Base-by-base conservation (phyloP, 2,888 invertebrate genomes). In the Gymnocheta viridis region DNA sequence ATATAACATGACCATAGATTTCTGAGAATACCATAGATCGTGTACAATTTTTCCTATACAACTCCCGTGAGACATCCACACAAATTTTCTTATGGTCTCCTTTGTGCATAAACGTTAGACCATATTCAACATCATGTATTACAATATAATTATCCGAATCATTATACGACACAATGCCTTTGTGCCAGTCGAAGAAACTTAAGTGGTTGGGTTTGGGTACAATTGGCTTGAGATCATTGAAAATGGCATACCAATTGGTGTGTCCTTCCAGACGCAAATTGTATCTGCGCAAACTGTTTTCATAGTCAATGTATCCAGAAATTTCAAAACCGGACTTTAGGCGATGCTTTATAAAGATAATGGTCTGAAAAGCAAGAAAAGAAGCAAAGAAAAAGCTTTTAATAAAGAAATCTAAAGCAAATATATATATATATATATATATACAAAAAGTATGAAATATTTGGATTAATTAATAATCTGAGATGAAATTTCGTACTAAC, bases 271-370 rank as follows among this genome's bases (percentile, higher is more conserved):
- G 24, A 4, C 79, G 85, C 0, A 87, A 69, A 73, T 87, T 86
- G 4, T 89, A 87, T 49, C 86, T 87, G 2, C 85, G 85, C 73
- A 91, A 87, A 66, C 92, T 91, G 51, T 88, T 85, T 24, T 89
- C 91, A 90, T 95, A 97, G 91, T 98, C 98, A 32, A 98, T 95
- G 89, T 97, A 98, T 1, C 96, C 96, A 0, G 97, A 97, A 80
- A 97, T 94, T 89, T 97, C 96, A 86, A 95, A 95, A 2, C 96
- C 96, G 5, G 94, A 93, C 82, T 93, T 94, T 10, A 95, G 95
- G 82, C 93, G 93, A 89, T 94, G 94, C 9, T 96, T 93, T 5
- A 97, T 90, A 89, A 97, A 97, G 82, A 98, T 95, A 64, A 98
- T 96, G 0, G 96, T 95, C 94, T 95, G 93, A 32, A 69, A 77